These are phyloP conservation scores for Bombus cullumanus DNA, from an alignment of 1,140 invertebrate species.

Conservation along the genomic window DNA sequence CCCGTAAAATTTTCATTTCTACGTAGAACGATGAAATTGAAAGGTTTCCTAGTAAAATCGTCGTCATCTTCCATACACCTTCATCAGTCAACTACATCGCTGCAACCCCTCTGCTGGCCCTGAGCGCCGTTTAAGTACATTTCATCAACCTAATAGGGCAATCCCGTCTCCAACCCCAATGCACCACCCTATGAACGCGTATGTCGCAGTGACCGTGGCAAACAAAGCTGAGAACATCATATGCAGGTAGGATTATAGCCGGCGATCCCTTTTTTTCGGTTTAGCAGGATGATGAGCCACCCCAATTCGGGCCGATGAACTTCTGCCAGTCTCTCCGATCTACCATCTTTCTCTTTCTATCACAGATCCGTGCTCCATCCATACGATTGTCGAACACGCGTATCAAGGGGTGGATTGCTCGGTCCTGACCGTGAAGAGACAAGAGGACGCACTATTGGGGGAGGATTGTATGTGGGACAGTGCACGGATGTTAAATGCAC, in stretches of 20 bases:
- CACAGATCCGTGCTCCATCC: not conserved
- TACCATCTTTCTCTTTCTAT: not conserved
- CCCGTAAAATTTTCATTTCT: too few relatives aligned
- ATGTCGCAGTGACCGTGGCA: slow-evolving; percentile 62
- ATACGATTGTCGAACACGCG: slow-evolving; percentile 55
- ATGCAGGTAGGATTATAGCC: slow-evolving; percentile 82
- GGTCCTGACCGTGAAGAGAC: not conserved
- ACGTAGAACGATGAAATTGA: not conserved
- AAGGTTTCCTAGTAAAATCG: not conserved
- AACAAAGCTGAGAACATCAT: slow-evolving; percentile 79
- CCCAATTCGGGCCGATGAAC: slow-evolving; percentile 22
- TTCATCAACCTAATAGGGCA: slow-evolving; percentile 45
- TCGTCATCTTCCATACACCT: not conserved
- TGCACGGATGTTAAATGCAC: slow-evolving; percentile 80
- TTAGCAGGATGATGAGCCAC: slow-evolving; percentile 70
- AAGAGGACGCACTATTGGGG: not conserved
- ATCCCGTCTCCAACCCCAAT: not conserved
- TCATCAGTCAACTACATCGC: not conserved
- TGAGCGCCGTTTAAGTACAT: slow-evolving; percentile 63
- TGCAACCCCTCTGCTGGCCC: not conserved
- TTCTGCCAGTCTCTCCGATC: slow-evolving; percentile 32
- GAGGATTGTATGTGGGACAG: slow-evolving; percentile 59
- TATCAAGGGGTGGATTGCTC: slow-evolving; percentile 14
- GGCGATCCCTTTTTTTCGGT: slow-evolving; percentile 76
- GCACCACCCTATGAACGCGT: slow-evolving; percentile 27